Evolutionary conservation across 2,797 vertebrate genomes (phyloP).

Genomic region (Selene dorsalis): DNA sequence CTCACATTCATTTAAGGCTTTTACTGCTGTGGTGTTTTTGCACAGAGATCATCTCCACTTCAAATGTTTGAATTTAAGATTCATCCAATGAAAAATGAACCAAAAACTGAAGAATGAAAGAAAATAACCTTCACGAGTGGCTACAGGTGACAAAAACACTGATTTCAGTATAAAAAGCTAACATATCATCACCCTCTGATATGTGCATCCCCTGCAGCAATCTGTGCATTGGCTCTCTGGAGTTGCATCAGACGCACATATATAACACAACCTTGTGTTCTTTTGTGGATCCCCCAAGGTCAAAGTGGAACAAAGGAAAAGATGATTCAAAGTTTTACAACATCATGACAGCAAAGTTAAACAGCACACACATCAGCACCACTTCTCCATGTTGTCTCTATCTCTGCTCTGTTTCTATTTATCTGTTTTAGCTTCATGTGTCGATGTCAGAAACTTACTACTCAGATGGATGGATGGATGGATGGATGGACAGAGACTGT

Average conservation of each 20-base stretch:
- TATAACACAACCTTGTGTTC: not conserved
- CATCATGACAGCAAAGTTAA: not conserved
- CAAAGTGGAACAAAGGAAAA: not conserved
- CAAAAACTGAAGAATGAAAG: not conserved
- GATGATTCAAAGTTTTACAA: conserved; percentile 29
- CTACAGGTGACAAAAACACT: not conserved
- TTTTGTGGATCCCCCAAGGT: conserved; percentile 7
- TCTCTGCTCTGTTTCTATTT: conserved; percentile 9
- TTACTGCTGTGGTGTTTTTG: not conserved
- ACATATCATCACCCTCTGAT: not conserved
- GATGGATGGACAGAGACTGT: conserved; percentile 45
- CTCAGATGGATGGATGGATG: conserved; percentile 2
- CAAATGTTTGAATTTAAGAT: conserved; percentile 1
- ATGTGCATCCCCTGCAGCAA: not conserved
- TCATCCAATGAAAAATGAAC: not conserved
- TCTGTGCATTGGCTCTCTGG: not conserved
- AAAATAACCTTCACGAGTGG: not conserved
- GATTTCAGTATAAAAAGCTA: not conserved
- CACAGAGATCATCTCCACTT: conserved; percentile 5
- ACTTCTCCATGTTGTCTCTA: not conserved
- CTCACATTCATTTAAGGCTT: not conserved
- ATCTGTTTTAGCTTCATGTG: not conserved
- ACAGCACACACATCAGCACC: not conserved
- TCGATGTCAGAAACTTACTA: not conserved
- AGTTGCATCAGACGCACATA: not conserved